Evolutionary conservation across 2,113 vertebrate species (phyloP).

Genomic region (Lophura nycthemera): DNA sequence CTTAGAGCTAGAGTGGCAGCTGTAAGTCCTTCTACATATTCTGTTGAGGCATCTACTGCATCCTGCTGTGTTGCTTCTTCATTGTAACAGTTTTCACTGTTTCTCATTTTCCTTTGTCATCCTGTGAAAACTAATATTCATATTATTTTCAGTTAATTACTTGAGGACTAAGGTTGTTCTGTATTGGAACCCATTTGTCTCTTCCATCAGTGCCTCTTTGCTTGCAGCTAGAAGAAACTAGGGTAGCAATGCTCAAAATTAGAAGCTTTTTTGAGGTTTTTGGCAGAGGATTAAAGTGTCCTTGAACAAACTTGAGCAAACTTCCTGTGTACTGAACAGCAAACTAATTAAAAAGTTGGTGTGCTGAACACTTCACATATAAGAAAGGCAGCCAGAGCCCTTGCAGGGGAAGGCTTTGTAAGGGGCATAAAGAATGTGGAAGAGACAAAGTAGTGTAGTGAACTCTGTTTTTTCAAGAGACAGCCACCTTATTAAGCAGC

Average conservation of each 20-base stretch:
- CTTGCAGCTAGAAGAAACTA: background rate
- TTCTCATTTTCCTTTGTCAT: background rate
- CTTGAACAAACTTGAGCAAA: slow-evolving; percentile 28
- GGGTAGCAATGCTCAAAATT: background rate
- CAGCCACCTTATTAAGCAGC: background rate
- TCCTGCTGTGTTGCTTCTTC: background rate
- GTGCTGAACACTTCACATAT: background rate
- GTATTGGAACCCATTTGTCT: background rate
- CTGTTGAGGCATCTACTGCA: fast-evolving
- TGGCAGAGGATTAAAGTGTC: slow-evolving; percentile 50
- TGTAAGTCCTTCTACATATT: background rate
- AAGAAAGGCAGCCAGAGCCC: background rate
- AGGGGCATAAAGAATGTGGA: background rate
- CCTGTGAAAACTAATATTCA: background rate
- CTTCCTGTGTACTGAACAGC: background rate
- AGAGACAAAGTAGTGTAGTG: background rate
- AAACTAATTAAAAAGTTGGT: slow-evolving; percentile 48
- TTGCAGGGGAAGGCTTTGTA: background rate
- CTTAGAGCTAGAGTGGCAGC: background rate
- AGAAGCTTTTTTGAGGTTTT: background rate
- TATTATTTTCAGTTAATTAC: background rate
- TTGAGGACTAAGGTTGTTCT: background rate
- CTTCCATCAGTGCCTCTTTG: background rate
- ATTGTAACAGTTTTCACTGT: background rate
- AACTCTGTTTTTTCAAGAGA: background rate